These are phyloP conservation scores for Allacma fusca DNA, from an alignment of 2,888 invertebrate genomes.

Conservation along the genomic window DNA sequence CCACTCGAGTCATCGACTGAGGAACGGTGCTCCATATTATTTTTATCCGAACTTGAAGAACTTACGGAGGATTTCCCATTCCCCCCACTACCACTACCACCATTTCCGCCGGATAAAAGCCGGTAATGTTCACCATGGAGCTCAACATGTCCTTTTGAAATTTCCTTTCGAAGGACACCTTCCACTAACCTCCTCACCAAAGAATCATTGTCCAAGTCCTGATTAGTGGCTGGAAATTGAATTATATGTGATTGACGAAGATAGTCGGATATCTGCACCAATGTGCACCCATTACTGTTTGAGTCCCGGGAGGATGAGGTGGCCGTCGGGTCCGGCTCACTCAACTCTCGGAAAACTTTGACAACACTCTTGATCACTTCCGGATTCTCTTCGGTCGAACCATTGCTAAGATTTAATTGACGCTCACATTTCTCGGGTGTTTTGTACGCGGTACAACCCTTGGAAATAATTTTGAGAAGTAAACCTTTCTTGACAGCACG, in stretches of 20 bases:
- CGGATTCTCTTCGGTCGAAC: conserved; percentile 26
- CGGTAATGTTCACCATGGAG: conserved; percentile 22
- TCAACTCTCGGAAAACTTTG: conserved; percentile 59
- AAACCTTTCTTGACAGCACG: conserved; percentile 57
- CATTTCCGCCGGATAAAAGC: neutral
- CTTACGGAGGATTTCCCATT: neutral
- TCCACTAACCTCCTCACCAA: conserved; percentile 32
- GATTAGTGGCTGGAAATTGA: conserved; percentile 49
- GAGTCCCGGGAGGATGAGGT: conserved; percentile 37
- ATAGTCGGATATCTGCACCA: conserved; percentile 57
- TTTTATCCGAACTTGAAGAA: neutral
- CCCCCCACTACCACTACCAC: conserved; percentile 21
- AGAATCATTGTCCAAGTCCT: conserved; percentile 39
- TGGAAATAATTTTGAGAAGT: conserved; percentile 54
- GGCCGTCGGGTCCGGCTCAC: conserved; percentile 56
- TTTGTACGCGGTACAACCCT: conserved; percentile 59
- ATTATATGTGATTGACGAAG: conserved; percentile 58
- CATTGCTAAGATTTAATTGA: conserved; percentile 48
- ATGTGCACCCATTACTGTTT: conserved; percentile 51
- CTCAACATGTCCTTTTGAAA: conserved; percentile 42
- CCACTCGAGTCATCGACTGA: neutral
- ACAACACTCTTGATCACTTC: conserved; percentile 54
- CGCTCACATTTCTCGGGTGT: conserved; percentile 58
- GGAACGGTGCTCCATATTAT: neutral
- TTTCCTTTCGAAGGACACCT: conserved; percentile 30